Base-by-base conservation (phyloP, 2,797 vertebrate species). In the Pseudochaenichthys georgianus region DNA sequence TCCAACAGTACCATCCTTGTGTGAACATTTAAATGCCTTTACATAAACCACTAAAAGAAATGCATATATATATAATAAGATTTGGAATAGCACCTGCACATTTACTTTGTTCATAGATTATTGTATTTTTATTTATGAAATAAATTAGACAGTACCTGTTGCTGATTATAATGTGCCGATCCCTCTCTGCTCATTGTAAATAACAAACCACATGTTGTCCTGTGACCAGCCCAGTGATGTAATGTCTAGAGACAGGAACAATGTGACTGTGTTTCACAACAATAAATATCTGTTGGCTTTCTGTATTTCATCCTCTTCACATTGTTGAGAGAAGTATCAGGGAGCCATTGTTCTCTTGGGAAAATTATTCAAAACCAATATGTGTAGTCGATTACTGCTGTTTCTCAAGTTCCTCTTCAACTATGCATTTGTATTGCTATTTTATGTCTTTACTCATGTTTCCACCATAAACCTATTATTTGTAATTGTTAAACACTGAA, bases 161-260 rank as follows among this genome's bases (percentile, higher is more conserved):
- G 11, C 16, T 70, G 31, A 43, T 77, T 41, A 67, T 47, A 57
- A 75, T 54, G 73, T 61, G 45, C 43, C 12, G 46, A 51, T 61
- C 7, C 13, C 5, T 68, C 54, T 82, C 50, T 34, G 54, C 45
- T 73, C 51, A 5, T 28, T 6, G 9, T 54, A 70, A 75, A 63
- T 53, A 76, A 73, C 51, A 41, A n/a, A 67, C 5, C 71, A 38
- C 73, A 68, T 13, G n/a, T 64, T 34, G 76, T 77, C 52, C 52
- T 5, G 2, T 15, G 53, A 79, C 70, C 19, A 73, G n/a, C 17
- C 59, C 53, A 3, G 23, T 86, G 73, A 84, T 71, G 71, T 78
- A 15, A 84, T 1, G 77, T 87, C 80, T 81, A 10, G 41, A 52
- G 43, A 68, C 43, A 41, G 48, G 48, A 74, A 85, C 82, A 81